phyloP scores from a whole-genome alignment of 1,140 invertebrate genomes.

The Diachasma alloeum region DNA sequence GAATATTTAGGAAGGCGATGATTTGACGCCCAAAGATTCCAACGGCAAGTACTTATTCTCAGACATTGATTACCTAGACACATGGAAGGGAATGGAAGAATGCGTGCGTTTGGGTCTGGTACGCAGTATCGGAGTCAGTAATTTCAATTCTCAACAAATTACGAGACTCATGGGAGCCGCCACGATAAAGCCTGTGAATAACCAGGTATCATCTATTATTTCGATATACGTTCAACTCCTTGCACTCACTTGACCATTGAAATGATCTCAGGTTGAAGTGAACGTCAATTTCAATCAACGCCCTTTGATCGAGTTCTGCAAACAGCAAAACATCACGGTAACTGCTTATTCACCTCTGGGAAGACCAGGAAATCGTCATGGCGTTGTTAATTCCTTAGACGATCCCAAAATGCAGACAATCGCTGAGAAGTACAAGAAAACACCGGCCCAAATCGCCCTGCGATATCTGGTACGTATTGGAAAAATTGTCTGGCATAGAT shows the following conservation, averaged over 20 bases:
- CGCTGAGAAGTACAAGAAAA: slow-evolving; percentile 74
- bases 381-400: slow-evolving; percentile 68
- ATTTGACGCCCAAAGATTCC: not conserved
- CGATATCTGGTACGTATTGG: slow-evolving; percentile 63
- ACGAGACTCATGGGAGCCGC: not conserved
- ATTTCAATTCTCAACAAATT: not conserved
- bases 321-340: slow-evolving; percentile 71
- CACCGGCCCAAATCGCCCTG: slow-evolving; percentile 73
- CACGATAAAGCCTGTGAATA: not conserved
- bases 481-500: no score
- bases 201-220: not conserved
- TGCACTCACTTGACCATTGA: slow-evolving; percentile 66
- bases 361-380: slow-evolving; percentile 62
- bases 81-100: not conserved
- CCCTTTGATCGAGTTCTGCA: slow-evolving; percentile 79
- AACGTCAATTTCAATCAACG: slow-evolving; percentile 74
- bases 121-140: not conserved
- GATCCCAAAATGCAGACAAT: slow-evolving; percentile 69
- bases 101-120: not conserved
- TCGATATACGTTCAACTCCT: slow-evolving; percentile 67
- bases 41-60: not conserved
- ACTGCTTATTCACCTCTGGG: slow-evolving; percentile 86
- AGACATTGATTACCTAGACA: not conserved
- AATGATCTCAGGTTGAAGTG: not conserved
- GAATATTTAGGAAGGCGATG: not conserved